Base-by-base conservation (phyloP, 1,140 invertebrate genomes). In the Bilobella aurantiaca region DNA sequence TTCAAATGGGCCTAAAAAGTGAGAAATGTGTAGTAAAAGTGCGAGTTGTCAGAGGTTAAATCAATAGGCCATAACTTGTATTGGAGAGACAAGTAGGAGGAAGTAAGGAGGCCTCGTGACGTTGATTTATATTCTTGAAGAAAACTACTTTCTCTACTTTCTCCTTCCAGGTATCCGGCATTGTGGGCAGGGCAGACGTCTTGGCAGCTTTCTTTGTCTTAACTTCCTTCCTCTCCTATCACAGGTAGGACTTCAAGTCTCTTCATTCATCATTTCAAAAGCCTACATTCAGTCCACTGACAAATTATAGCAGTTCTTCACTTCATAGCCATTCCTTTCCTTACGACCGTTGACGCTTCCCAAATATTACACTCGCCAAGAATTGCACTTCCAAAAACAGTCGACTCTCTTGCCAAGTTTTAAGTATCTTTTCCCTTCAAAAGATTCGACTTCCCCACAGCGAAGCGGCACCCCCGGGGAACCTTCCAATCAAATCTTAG, bases 161-260 rank as follows among this genome's bases (percentile, higher is more conserved):
- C 72, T 75, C 77, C 72, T 83, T 82, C n/a, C 81, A 88, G 87
- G 93, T 98, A 5, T 91, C 93, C 18, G 93, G 93, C 18, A 85
- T 98, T 57, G 94, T 98, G 12, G 95, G 96, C 14, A 82, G 93
- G 73, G 95, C 95, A 2, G 96, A 98, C 79, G 80, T 96, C 23
- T 84, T 93, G 5, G 91, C 91, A 23, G 91, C 91, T 74, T 86
- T 95, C 68, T 89, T 96, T 78, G 95, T 90, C 74, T 82, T 98
- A 57, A 78, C 89, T 31, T 87, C 91, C 69, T 89, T 98, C 74
- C 81, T 91, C 71, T 85, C 81, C 71, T 91, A 85, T 80, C 87
- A 87, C 74, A 86, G 86, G 87, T 89, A 79, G 85, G 46, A 57
- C 47, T 37, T 65, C 47, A 64, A 62, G 56, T 68, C 27, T 31